Base-by-base conservation (phyloP, 2,888 invertebrate species). In the Andrena haemorrhoa region DNA sequence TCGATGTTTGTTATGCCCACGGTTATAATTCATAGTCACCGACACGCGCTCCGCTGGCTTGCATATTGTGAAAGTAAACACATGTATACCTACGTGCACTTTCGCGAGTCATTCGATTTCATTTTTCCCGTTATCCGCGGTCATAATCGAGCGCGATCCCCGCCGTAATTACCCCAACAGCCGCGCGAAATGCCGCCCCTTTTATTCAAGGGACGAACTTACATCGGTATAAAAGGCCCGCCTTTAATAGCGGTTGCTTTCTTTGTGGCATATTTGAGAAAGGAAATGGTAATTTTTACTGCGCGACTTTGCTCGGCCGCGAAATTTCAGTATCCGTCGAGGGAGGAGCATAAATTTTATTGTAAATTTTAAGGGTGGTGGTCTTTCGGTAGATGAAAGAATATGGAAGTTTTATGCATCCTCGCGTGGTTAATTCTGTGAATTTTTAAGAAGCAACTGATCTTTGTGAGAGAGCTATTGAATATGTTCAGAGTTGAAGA, bases 1-100 rank as follows among this genome's bases (percentile, higher is more conserved):
- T 41, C 60, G 74, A 75, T 82, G 78, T 83, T 82, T 78, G 78
- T 82, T 82, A 72, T 78, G 75, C 60, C 56, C 72, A 23, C 58
- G 61, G 29, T 68, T 60, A 72, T 78, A 83, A 83, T 66, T 83
- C 78, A 82, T 72, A 72, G 75, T 53, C 68, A 77, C 74, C 63
- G 66, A 60, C 73, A 47, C 65, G 60, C 51, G 77, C 58, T 56
- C 35, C 49, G 16, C 33, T 16, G 56, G 49, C 33, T 20, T n/a
- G 68, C 20, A 29, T 64, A 72, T 75, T 74, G 81, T 69, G 77
- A 77, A 68, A 75, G 74, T 63, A 74, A 82, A 77, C 68, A 82
- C 23, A 81, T 12, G n/a, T 47, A 12, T 16, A 49, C 60, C 56
- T 2, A 16, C 20, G 4, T 12, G 51, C 51, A 35, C 61, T 70